Conservation (phyloP, 2,888 invertebrate species). For the Auanema freiburgensis region DNA sequence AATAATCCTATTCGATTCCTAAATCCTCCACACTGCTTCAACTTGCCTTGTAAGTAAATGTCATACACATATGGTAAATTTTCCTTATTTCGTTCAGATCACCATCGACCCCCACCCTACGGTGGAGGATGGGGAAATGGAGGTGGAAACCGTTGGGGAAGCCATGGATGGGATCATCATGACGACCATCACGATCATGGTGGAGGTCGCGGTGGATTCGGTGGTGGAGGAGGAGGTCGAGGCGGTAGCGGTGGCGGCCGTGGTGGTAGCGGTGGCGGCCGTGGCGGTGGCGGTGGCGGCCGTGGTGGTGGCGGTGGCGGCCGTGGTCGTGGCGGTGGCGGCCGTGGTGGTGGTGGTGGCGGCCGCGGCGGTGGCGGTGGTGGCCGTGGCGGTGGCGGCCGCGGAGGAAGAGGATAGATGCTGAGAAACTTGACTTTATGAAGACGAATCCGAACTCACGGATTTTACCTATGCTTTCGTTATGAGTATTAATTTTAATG, state of each 20-base stretch:
- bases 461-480: neutral
- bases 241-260: neutral
- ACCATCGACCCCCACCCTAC: neutral
- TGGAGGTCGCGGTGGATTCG: neutral
- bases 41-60: too few species aligned
- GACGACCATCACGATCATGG: neutral
- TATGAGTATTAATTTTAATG: too few species aligned
- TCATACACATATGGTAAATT: neutral
- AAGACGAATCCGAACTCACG: neutral
- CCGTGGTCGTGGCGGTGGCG: slow-evolving; percentile 6
- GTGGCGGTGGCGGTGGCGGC: slow-evolving; percentile 13
- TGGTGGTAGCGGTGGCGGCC: slow-evolving; percentile 12
- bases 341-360: slow-evolving; percentile 20
- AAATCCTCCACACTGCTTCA: too few species aligned
- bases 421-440: neutral
- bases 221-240: neutral
- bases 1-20: too few species aligned
- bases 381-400: slow-evolving; percentile 17
- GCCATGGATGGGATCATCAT: slow-evolving; percentile 21
- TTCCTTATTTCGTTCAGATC: neutral
- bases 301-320: slow-evolving; percentile 12
- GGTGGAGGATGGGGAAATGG: slow-evolving; percentile 8
- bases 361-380: slow-evolving; percentile 11
- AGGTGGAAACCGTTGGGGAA: slow-evolving; percentile 9
- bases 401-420: slow-evolving; percentile 15